Evolutionary conservation across 2,888 invertebrate genomes (phyloP).

Genomic region (Melieria omissa): DNA sequence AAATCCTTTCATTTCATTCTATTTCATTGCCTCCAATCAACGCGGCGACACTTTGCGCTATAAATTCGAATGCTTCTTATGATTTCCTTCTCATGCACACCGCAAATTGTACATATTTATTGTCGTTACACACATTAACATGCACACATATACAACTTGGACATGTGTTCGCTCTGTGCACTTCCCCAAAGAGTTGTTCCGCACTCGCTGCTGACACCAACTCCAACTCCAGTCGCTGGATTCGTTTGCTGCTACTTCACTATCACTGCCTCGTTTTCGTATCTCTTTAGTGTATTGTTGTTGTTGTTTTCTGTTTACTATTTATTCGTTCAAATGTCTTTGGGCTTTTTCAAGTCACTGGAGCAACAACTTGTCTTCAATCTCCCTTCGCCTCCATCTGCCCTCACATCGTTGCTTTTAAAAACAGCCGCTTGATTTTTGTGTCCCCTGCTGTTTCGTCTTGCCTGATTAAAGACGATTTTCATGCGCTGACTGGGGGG

Average conservation of each 20-base stretch:
- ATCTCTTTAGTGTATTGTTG: neutral
- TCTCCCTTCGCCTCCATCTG: neutral
- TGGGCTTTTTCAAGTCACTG: neutral
- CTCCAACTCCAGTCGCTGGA: neutral
- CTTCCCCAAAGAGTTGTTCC: slow-evolving; percentile 7
- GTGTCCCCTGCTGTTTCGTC: neutral
- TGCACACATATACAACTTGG: neutral
- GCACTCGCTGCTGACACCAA: too few relatives aligned
- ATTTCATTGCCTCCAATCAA: slow-evolving; percentile 29
- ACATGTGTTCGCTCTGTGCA: neutral
- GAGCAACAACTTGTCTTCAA: neutral
- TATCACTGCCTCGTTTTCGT: slow-evolving; percentile 48
- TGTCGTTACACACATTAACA: neutral
- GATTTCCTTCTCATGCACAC: slow-evolving; percentile 48
- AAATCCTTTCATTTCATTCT: too few relatives aligned
- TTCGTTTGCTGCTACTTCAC: slow-evolving; percentile 48
- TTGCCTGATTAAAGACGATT: slow-evolving; percentile 33
- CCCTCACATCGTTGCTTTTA: neutral
- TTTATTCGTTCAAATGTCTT: slow-evolving; percentile 9
- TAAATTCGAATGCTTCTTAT: slow-evolving; percentile 55
- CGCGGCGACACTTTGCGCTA: slow-evolving; percentile 35
- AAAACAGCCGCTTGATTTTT: slow-evolving; percentile 17
- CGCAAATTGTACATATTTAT: slow-evolving; percentile 23
- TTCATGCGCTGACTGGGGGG: neutral
- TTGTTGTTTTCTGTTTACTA: slow-evolving; percentile 6